phyloP scores from a whole-genome alignment of 2,797 vertebrate genomes.

The Nothura maculosa region DNA sequence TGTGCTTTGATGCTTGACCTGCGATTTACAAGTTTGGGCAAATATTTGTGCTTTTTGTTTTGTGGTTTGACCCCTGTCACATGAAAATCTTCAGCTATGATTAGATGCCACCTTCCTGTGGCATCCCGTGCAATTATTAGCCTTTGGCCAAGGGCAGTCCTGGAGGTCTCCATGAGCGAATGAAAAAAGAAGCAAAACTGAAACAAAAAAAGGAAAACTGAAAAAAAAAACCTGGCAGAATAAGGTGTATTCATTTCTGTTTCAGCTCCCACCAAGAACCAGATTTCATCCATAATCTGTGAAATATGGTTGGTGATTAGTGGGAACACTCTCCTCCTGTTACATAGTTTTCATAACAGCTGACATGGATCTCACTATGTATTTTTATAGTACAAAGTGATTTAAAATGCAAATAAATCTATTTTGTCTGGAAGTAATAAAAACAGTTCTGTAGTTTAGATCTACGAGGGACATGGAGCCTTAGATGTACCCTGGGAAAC shows the following conservation, averaged over 20 bases:
- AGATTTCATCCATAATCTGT: conserved; percentile 56
- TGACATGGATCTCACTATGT: not conserved
- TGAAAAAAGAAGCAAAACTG: not conserved
- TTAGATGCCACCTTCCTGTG: not conserved
- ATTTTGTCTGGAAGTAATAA: not conserved
- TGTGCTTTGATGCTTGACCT: not conserved
- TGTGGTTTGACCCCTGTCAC: not conserved
- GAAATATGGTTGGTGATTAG: conserved; percentile 55
- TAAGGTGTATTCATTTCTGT: not conserved
- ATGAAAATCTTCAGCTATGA: not conserved
- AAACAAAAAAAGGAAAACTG: not conserved
- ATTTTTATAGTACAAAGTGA: not conserved
- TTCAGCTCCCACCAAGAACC: conserved; percentile 5
- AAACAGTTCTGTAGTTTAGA: not conserved
- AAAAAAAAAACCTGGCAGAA: not conserved
- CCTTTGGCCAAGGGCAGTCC: not conserved
- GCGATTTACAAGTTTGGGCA: not conserved
- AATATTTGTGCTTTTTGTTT: not conserved
- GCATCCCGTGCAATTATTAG: not conserved
- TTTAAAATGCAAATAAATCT: not conserved
- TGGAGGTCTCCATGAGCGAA: not conserved
- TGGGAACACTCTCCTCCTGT: conserved; percentile 32
- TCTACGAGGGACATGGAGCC: not conserved
- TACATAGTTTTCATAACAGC: not conserved
- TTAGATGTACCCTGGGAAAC: not conserved